A percentile compares a stretch with the other conserved stretches of the same genome.
Conservation (phyloP, 2,797 vertebrate genomes). For the Diplodus sargus region DNA sequence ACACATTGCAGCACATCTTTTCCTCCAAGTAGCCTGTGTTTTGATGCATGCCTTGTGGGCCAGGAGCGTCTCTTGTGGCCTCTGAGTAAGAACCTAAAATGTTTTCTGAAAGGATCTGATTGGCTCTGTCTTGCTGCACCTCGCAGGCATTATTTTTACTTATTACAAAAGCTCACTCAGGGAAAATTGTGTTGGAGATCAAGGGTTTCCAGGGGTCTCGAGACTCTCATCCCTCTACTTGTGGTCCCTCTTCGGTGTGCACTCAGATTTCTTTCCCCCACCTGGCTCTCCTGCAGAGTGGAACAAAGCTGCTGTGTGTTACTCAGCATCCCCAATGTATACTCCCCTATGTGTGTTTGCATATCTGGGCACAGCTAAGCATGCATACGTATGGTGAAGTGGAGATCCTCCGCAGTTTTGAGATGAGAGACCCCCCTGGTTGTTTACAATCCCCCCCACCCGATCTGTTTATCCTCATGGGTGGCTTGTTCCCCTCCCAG, state of each 20-base stretch:
- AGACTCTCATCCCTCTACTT: conserved; percentile 51
- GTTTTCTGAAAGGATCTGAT: conserved; percentile 57
- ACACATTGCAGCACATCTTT: conserved; percentile 32
- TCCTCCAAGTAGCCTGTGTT: conserved; percentile 36
- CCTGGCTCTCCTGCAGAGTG: conserved; percentile 19
- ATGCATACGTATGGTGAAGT: conserved; percentile 17
- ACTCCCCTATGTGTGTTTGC: conserved; percentile 22
- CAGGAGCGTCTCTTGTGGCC: conserved; percentile 40
- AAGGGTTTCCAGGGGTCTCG: conserved; percentile 45
- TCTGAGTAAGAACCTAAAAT: conserved; percentile 52
- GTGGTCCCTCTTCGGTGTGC: conserved; percentile 36
- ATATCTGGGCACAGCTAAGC: conserved; percentile 13
- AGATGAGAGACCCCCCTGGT: conserved; percentile 52
- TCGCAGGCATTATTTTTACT: conserved; percentile 53
- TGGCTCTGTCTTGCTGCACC: conserved; percentile 44
- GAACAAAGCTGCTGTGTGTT: conserved; percentile 1
- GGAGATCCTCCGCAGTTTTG: conserved; percentile 36
- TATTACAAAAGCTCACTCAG: conserved; percentile 52
- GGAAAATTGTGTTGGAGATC: conserved; percentile 54
- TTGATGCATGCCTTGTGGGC: conserved; percentile 51
- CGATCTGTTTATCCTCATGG: conserved; percentile 56
- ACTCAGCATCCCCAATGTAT: background rate
- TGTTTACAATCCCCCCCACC: conserved; percentile 18
- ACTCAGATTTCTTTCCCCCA: background rate
- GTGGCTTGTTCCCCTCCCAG: conserved; percentile 37